These are phyloP conservation scores for Amphiduros pacificus DNA, from an alignment of 2,888 invertebrate genomes.

Conservation along the genomic window DNA sequence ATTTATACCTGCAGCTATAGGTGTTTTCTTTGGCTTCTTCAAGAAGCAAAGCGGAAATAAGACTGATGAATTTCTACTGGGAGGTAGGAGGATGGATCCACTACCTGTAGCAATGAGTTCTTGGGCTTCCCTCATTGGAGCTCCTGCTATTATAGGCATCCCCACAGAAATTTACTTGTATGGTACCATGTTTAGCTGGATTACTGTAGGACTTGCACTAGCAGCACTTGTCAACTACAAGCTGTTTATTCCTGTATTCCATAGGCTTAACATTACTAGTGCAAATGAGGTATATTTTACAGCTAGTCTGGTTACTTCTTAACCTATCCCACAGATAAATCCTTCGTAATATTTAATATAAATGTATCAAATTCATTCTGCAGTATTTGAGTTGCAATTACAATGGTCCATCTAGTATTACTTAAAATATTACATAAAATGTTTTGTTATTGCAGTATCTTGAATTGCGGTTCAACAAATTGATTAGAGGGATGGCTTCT, in stretches of 20 bases:
- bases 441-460: no score
- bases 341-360: no score
- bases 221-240: slow-evolving; percentile 40
- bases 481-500: no score
- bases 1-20: slow-evolving; percentile 38
- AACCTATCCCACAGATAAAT: no score
- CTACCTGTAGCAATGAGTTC: slow-evolving; percentile 49
- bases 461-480: no score
- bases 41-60: slow-evolving; percentile 13
- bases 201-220: slow-evolving; percentile 45
- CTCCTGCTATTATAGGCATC: slow-evolving; percentile 52
- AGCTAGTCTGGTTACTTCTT: no score
- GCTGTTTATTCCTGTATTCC: slow-evolving; percentile 28
- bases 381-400: no score
- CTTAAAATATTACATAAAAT: no score
- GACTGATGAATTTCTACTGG: neutral
- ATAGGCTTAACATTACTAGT: slow-evolving; percentile 25
- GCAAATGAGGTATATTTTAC: slow-evolving; percentile 29
- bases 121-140: slow-evolving; percentile 55
- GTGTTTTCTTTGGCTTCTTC: slow-evolving; percentile 37
- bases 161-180: slow-evolving; percentile 56
- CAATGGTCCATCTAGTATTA: no score
- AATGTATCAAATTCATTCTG: no score
- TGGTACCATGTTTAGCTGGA: slow-evolving; percentile 51
- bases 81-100: slow-evolving; percentile 33